Conservation (phyloP, 2,113 vertebrate genomes). For the Arvicanthis niloticus region DNA sequence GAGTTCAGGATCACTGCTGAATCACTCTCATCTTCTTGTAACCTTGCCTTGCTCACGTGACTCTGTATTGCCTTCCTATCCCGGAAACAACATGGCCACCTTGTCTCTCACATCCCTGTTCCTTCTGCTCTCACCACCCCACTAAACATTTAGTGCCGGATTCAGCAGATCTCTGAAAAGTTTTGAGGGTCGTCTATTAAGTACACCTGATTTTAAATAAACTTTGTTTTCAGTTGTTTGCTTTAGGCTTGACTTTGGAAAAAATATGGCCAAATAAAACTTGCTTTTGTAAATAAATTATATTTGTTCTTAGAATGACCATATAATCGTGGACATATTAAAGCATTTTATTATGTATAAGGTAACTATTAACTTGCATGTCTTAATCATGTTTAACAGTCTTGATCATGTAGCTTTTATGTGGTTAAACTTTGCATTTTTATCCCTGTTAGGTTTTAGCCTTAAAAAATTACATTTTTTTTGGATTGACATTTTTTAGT, state of each 20-base stretch:
- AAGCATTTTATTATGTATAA: background rate
- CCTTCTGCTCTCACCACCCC: background rate
- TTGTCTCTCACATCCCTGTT: rapidly evolving
- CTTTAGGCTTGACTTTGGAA: background rate
- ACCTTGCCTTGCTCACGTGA: background rate
- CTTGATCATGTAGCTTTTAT: background rate
- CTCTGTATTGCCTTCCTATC: background rate
- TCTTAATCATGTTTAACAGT: background rate
- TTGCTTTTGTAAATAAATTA: background rate
- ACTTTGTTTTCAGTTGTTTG: background rate
- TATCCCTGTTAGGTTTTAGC: background rate
- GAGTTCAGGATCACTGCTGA: background rate
- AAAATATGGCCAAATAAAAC: background rate
- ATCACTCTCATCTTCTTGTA: background rate
- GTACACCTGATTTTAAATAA: background rate
- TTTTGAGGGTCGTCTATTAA: background rate
- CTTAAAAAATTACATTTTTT: background rate
- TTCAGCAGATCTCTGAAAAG: background rate
- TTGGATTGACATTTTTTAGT: background rate
- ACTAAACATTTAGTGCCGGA: background rate
- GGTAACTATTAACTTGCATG: background rate
- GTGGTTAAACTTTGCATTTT: background rate
- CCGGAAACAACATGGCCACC: no score
- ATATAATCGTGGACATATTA: background rate
- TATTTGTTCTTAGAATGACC: background rate